These are phyloP conservation scores for Saccopteryx leptura DNA, from an alignment of 2,113 vertebrate species.

Conservation along the genomic window DNA sequence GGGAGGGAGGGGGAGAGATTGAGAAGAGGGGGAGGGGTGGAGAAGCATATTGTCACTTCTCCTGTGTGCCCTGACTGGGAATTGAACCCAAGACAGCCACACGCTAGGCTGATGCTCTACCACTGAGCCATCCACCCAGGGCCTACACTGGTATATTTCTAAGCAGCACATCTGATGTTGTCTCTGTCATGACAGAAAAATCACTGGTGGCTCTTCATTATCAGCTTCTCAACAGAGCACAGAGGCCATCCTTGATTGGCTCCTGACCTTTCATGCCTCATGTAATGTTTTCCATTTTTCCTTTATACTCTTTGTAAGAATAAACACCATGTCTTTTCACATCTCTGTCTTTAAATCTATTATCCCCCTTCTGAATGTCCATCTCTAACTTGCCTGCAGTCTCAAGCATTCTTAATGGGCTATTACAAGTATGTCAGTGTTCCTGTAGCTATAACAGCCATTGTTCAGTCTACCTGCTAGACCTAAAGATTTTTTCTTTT, in stretches of 20 bases:
- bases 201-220: not conserved
- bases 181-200: not conserved
- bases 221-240: not conserved
- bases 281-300: not conserved
- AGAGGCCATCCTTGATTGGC: not conserved
- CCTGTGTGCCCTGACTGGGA: no score
- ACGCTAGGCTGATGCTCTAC: no score
- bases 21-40: no score
- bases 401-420: constrained; percentile 14
- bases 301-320: not conserved
- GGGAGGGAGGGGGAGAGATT: no score
- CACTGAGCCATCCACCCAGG: no score
- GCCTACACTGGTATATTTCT: not conserved
- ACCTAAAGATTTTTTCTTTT: constrained; percentile 5
- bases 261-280: not conserved
- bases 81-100: no score
- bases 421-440: not conserved
- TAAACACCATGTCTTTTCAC: not conserved
- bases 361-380: not conserved
- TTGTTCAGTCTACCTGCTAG: not conserved
- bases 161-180: not conserved
- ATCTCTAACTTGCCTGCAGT: not conserved
- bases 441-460: not conserved
- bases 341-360: not conserved
- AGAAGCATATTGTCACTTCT: no score